These are phyloP conservation scores for Polylopha cassiicola DNA, from an alignment of 2,888 invertebrate species.

Conservation along the genomic window DNA sequence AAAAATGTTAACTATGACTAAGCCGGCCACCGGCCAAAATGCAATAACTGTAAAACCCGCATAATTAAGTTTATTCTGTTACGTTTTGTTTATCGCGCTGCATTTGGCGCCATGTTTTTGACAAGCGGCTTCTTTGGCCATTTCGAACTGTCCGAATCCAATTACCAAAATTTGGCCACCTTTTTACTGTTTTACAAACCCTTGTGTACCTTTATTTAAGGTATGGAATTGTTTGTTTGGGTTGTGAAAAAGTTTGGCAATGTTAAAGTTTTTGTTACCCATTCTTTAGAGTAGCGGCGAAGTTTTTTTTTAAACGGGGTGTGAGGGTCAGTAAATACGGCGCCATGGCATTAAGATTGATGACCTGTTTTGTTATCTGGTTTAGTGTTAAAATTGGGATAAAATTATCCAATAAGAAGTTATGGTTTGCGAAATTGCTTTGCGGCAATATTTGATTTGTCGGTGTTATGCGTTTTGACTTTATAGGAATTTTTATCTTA, in stretches of 20 bases:
- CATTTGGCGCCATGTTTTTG: slow-evolving; percentile 69
- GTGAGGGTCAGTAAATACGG: slow-evolving; percentile 65
- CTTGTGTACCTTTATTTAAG: slow-evolving; percentile 30
- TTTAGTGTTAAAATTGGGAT: slow-evolving; percentile 22
- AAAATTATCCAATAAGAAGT: slow-evolving; percentile 45
- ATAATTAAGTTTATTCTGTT: slow-evolving; percentile 21
- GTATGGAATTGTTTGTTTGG: slow-evolving; percentile 29
- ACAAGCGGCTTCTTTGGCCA: slow-evolving; percentile 71
- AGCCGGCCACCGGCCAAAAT: slow-evolving; percentile 7
- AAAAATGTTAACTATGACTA: slow-evolving; percentile 3
- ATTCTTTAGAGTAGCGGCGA: slow-evolving; percentile 63
- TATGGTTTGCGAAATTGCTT: slow-evolving; percentile 17
- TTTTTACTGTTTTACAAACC: slow-evolving; percentile 27
- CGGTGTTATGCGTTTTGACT: no score
- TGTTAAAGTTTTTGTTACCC: slow-evolving; percentile 56
- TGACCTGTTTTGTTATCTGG: slow-evolving; percentile 44
- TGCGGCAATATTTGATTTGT: slow-evolving; percentile 2
- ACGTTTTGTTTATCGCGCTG: slow-evolving; percentile 54
- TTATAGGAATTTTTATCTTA: no score
- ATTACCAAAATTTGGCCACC: slow-evolving; percentile 51
- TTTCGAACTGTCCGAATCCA: slow-evolving; percentile 73
- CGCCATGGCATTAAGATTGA: slow-evolving; percentile 63
- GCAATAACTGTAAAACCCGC: slow-evolving; percentile 19
- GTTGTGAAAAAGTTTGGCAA: slow-evolving; percentile 27
- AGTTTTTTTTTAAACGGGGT: slow-evolving; percentile 52